Base-by-base conservation (phyloP, 1,140 invertebrate genomes). In the Spodoptera litura region DNA sequence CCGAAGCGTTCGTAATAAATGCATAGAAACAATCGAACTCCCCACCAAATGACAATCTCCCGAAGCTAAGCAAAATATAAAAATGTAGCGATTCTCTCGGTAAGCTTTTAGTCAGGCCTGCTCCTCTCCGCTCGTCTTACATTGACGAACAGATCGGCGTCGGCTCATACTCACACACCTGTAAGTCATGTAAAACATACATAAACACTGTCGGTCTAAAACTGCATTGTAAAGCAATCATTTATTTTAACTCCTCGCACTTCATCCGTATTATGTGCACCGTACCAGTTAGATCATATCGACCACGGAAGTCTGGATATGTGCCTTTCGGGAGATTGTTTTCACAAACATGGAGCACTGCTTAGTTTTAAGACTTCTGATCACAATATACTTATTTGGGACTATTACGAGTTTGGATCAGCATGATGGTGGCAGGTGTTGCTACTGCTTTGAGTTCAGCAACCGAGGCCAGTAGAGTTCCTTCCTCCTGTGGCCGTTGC, bases 401-500 rank as follows among this genome's bases (percentile, higher is more conserved):
- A 44, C 38, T 44, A 44, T 44, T 44, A 10, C 51, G 25, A 53
- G 25, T 8, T 70, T 53, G 12, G 15, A 49, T 49, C 35, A 49
- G 62, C 62, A 66, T 51, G 62, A 66, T 53, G 5, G 66, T 49
- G 11, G 20, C 20, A 31, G 64, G 9, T 38, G 10, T 9, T 27
- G 6, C 20, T 20, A 53, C 9, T 51, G 38, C n/a, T 44, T 35
- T 31, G 35, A 8, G 51, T 20, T 13, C 35, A 53, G 66, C 27
- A 62, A 76, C 61, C 11, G 53, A 64, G 11, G 56, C 56, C 20
- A 3, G 12, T 35, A n/a, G 49, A 56, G 59, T 74, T 82, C 70
- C 70, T 68, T 61, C 20, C 71, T 27, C 55, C 35, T 35, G 44
- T 76, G 79, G 80, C 80, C 77, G 71, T 83, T 81, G 85, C 83